A percentile compares a stretch with the other conserved stretches of the same genome.
These are phyloP conservation scores for Bothrops jararaca DNA, from an alignment of 2,113 vertebrate genomes.

Conservation along the genomic window DNA sequence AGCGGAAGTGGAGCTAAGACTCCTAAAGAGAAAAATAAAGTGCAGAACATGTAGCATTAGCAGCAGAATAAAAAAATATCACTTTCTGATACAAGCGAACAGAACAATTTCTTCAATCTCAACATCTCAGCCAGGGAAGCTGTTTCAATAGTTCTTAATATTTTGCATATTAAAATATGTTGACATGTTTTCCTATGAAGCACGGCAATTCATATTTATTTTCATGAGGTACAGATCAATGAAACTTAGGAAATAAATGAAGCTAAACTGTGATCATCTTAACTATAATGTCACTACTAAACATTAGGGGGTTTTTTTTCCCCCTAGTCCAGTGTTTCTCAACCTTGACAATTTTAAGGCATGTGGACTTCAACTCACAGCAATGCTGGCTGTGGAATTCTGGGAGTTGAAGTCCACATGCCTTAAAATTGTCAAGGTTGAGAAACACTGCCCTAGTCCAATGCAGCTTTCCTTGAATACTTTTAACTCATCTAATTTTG, in stretches of 20 bases:
- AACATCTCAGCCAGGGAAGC: neutral
- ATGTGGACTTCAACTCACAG: too few species aligned
- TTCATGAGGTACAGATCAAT: neutral
- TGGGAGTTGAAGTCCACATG: too few species aligned
- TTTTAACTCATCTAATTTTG: fast-evolving
- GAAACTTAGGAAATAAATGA: neutral
- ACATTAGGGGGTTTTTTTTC: fast-evolving
- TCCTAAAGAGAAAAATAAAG: neutral
- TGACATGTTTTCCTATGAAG: neutral
- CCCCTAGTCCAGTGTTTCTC: neutral
- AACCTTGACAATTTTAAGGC: too few species aligned
- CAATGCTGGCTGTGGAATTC: too few species aligned
- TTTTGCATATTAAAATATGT: neutral
- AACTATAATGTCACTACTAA: fast-evolving
- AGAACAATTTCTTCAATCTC: neutral
- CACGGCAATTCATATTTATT: neutral
- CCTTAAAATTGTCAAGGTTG: too few species aligned
- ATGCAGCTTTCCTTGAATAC: fast-evolving
- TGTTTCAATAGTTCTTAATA: neutral
- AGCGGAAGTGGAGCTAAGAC: neutral
- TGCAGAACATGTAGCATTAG: neutral
- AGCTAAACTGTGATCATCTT: fast-evolving
- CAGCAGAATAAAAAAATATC: neutral
- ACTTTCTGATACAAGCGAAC: neutral
- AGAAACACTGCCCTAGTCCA: too few species aligned